Evolutionary conservation across 2,888 invertebrate genomes (phyloP), one percentile per base, ranked within the genome.

Genomic region (Acronicta leporina): DNA sequence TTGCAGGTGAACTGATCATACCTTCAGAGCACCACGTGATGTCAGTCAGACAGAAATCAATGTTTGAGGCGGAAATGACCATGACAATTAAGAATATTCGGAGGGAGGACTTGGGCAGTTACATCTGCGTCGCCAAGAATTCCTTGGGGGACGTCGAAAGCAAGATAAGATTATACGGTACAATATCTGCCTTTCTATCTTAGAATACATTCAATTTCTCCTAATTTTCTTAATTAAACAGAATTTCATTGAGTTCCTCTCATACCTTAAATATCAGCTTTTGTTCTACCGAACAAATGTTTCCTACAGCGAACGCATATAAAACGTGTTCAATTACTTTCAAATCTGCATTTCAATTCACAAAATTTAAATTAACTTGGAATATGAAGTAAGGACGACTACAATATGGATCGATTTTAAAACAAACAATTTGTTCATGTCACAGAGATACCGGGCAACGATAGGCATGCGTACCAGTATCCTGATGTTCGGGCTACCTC

Each of bases 121-220:
- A 98, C 90, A 96, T 96, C 54, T 98, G 98, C 87, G 97, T 97
- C 45, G 98, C 98, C 15, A 97, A 97, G 87, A 98, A 97, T 87
- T 97, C 97, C 1, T 95, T 98, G 5, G 98, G 98, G 5, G 98
- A 98, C 82, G 97, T 97, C 48, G 98, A 98, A 86, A 97, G 97
- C 95, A 97, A 96, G 90, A 98, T 98, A 84, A 95, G 98, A 79
- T 95, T 98, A 77, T 98, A 98, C 87, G 98, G 98, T 98, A 93
- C 95, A 46, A 11, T 41, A 42, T 16, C 27, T 33, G 46, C 16
- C 13, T 58, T 65, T 49, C 42, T 46, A 53, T 63, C 57, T 60
- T 40, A 53, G 53, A 53, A 38, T 30, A 42, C 15, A 53, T 58
- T 35, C 15, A 46, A 62, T 61, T 60, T 38, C 27, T 20, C 20